These are phyloP conservation scores for Stratiolaelaps scimitus DNA, from an alignment of 1,140 invertebrate genomes.

Conservation along the genomic window DNA sequence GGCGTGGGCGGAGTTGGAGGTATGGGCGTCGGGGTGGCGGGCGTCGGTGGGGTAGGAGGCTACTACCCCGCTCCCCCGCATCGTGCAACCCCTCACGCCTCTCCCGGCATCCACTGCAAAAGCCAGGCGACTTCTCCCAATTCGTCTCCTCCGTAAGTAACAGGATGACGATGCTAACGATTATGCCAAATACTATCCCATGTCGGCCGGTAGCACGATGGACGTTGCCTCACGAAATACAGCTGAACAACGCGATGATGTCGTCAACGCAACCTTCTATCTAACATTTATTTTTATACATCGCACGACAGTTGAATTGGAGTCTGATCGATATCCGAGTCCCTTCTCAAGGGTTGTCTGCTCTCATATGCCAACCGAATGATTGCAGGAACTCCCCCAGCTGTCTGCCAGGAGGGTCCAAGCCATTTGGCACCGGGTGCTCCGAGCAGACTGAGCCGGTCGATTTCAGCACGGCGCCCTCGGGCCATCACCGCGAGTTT, in stretches of 20 bases:
- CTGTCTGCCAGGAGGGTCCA: slow-evolving; percentile 29
- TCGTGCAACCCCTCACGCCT: slow-evolving; percentile 32
- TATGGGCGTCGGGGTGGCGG: background rate
- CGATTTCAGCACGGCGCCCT: slow-evolving; percentile 49
- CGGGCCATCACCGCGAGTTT: slow-evolving; percentile 21
- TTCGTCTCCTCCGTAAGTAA: slow-evolving; percentile 27
- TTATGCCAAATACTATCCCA: too few species aligned
- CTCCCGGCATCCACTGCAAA: slow-evolving; percentile 26
- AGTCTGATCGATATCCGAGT: too few species aligned
- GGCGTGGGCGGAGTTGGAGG: background rate
- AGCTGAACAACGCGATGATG: too few species aligned
- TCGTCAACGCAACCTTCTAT: too few species aligned
- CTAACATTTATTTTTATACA: too few species aligned
- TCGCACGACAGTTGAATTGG: too few species aligned
- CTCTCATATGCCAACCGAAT: too few species aligned
- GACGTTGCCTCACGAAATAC: too few species aligned
- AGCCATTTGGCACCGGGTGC: slow-evolving; percentile 31
- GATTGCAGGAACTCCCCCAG: slow-evolving; percentile 19
- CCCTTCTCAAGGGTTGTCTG: too few species aligned
- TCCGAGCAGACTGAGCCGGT: slow-evolving; percentile 54
- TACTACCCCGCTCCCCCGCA: slow-evolving; percentile 15
- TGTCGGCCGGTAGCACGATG: too few species aligned
- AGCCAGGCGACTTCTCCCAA: slow-evolving; percentile 26
- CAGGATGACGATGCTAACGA: too few species aligned
- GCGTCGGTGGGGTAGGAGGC: background rate